Evolutionary conservation across 2,797 vertebrate genomes (phyloP), one percentile per base, ranked within the genome.

Genomic region (Ctenopoma multispine): DNA sequence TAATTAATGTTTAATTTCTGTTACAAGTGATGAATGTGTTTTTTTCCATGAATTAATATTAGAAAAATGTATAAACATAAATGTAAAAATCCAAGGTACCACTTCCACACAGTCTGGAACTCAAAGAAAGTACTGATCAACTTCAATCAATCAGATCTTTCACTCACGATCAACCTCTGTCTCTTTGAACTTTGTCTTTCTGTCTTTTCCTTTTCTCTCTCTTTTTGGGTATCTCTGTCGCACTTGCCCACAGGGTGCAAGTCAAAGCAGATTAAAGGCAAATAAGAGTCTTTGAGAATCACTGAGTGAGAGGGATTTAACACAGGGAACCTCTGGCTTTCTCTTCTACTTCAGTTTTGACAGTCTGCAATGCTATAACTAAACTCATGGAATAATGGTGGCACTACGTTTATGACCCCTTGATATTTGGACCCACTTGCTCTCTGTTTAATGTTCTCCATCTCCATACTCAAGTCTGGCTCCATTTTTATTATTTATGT

Each of bases 401-500:
- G 74, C 72, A 74, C 63, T 29, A 31, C 67, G 63, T 83, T 77
- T 78, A 71, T 62, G 77, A 68, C 62, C 48, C 69, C 65, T 62
- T 40, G 67, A 80, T 76, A 77, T 81, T 14, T 82, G 69, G 72
- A 74, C 61, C 47, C 54, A 64, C 57, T 71, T 36, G n/a, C 71
- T 69, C 61, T 41, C 63, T 46, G 60, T 79, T 82, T 81, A 70
- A 83, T 79, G 81, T 65, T 48, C 50, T 54, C 68, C 18, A 38
- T 40, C 55, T 20, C 41, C 20, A 34, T 9, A 62, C 72, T 27
- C 41, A 55, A 36, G 68, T 65, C 79, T 72, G 80, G 38, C 74
- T 83, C 60, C 59, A 29, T 76, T 85, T 90, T 67, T 46, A 85
- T 87, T 82, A 90, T 87, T 88, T 75, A 88, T 76, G 75, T 53